A percentile compares a stretch with the other conserved stretches of the same genome.
Conservation (phyloP, 2,113 vertebrate genomes). For the Mobula hypostoma region DNA sequence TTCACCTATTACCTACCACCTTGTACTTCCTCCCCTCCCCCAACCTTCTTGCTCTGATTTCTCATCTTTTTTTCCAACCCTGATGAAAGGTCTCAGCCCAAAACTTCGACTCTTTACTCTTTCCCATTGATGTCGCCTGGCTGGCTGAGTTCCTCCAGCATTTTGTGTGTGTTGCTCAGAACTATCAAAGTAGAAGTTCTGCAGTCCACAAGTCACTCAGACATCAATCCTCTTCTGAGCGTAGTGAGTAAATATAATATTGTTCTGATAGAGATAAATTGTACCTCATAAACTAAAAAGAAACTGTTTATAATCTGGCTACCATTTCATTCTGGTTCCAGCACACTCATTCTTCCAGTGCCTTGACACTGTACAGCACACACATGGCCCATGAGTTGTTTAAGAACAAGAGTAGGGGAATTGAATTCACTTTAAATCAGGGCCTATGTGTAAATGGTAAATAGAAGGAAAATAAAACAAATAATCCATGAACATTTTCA, state of each 20-base stretch:
- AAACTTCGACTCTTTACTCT: no score
- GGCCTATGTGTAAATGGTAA: background rate
- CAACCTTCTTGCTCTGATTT: no score
- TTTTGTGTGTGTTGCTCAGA: background rate
- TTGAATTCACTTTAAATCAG: background rate
- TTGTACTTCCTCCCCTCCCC: no score
- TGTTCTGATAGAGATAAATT: background rate
- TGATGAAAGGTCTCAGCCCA: no score
- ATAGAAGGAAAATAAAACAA: background rate
- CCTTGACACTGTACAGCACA: conserved; percentile 11
- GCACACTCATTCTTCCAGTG: background rate
- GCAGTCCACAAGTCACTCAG: background rate
- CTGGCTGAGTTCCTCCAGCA: no score
- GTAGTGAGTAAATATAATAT: background rate
- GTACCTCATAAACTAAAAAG: background rate
- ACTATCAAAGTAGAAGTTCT: background rate
- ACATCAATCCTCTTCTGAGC: background rate
- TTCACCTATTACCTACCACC: no score
- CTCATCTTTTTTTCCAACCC: no score
- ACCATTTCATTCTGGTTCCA: background rate
- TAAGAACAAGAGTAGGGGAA: background rate
- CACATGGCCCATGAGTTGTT: background rate
- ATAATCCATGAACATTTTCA: no score
- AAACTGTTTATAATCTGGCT: background rate
- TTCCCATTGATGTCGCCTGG: no score